These are phyloP conservation scores for Pheosia tremula DNA, from an alignment of 2,888 invertebrate genomes.

Conservation along the genomic window DNA sequence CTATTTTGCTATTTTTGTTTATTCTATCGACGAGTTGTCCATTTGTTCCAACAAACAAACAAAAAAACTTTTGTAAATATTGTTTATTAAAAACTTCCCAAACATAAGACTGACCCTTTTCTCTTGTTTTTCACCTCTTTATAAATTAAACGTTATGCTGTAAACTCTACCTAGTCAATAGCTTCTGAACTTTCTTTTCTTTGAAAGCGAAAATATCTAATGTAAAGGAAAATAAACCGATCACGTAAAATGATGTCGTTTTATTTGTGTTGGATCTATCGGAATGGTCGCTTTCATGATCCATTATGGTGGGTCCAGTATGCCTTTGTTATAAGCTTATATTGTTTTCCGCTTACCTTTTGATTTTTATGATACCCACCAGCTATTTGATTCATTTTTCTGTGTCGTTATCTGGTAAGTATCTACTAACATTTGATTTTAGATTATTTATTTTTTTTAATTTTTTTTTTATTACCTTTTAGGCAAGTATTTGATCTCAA, in stretches of 20 bases:
- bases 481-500: too few species aligned
- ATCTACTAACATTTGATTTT: neutral
- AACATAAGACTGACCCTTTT: conserved; percentile 84
- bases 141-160: conserved; percentile 63
- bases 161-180: conserved; percentile 71
- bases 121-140: conserved; percentile 81
- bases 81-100: conserved; percentile 82
- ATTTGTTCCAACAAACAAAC: conserved; percentile 34
- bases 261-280: conserved; percentile 41
- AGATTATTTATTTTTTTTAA: too few species aligned
- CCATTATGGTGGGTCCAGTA: conserved; percentile 31
- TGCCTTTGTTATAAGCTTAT: conserved; percentile 25
- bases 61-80: conserved; percentile 77
- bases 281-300: conserved; percentile 34
- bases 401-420: neutral
- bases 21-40: conserved; percentile 20
- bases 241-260: conserved; percentile 55
- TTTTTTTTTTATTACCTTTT: too few species aligned
- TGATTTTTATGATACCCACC: neutral
- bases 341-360: conserved; percentile 31
- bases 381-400: neutral
- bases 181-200: conserved; percentile 71
- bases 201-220: conserved; percentile 74
- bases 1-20: too few species aligned
- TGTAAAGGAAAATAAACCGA: conserved; percentile 76